phyloP scores from a whole-genome alignment of 64 coral and sea anemone genomes.

The Acropora yongei region DNA sequence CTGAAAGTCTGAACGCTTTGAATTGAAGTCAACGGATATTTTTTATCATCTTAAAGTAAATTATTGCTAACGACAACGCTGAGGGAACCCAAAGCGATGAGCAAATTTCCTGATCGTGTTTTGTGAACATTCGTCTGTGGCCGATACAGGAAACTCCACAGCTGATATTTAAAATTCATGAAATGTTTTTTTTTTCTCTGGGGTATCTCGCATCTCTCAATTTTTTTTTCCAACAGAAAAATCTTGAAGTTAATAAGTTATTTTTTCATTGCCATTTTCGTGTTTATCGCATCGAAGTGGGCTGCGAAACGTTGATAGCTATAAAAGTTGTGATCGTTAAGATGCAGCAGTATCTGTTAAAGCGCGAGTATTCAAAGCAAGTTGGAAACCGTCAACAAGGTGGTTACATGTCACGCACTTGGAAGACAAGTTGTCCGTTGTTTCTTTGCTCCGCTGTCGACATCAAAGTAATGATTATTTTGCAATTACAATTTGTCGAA shows the following conservation, averaged over 20 bases:
- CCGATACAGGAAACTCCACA: conserved; percentile 9
- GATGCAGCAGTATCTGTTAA: too few relatives aligned
- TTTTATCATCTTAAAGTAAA: background rate
- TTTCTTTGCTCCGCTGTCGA: background rate
- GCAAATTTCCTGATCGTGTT: background rate
- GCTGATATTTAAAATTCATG: background rate
- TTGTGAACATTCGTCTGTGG: background rate
- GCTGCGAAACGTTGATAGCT: background rate
- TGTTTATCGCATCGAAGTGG: background rate
- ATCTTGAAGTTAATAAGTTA: background rate
- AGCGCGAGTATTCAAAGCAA: background rate
- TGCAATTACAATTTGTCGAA: background rate
- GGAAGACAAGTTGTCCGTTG: background rate
- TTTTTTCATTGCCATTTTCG: background rate
- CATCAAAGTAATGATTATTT: background rate
- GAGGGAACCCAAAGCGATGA: background rate
- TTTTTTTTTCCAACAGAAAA: background rate
- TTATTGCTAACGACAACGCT: background rate
- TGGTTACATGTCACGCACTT: background rate
- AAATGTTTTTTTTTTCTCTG: background rate
- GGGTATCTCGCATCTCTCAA: background rate
- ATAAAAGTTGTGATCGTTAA: too few relatives aligned
- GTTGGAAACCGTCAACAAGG: background rate
- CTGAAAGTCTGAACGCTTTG: background rate
- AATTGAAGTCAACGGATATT: conserved; percentile 20